phyloP scores from a whole-genome alignment of 2,113 vertebrate species.

The Oreocharis arfaki region DNA sequence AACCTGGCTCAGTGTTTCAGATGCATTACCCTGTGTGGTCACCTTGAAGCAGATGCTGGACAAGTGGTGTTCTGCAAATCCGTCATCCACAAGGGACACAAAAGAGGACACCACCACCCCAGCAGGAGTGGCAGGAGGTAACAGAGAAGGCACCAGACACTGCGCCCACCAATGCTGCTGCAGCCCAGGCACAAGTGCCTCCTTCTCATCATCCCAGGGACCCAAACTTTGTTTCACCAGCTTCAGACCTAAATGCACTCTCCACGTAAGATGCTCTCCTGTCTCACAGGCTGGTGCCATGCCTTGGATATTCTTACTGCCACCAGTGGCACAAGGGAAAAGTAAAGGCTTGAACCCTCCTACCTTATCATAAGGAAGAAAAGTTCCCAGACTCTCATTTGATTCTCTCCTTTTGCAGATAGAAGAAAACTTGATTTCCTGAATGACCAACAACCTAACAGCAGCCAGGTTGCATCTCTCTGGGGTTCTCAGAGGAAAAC shows the following conservation, averaged over 20 bases:
- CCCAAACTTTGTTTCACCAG: background rate
- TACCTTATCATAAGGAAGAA: background rate
- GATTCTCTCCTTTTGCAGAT: background rate
- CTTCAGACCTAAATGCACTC: background rate
- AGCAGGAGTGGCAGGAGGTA: background rate
- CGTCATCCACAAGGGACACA: background rate
- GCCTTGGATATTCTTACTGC: background rate
- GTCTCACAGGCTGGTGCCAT: background rate
- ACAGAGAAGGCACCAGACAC: background rate
- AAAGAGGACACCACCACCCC: background rate
- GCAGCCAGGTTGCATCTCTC: background rate
- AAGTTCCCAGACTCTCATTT: background rate
- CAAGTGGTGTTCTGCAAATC: background rate
- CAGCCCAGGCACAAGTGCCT: background rate
- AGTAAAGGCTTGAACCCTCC: background rate
- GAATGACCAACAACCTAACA: background rate
- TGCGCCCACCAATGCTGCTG: fast-evolving
- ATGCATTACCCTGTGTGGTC: background rate
- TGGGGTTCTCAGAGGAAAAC: background rate
- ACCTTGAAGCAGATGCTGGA: background rate
- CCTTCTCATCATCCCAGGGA: background rate
- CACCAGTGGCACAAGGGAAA: background rate
- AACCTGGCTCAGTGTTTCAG: background rate
- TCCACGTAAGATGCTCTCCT: background rate
- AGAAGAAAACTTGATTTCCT: no score